These are phyloP conservation scores for Bradypodion ventrale DNA, from an alignment of 2,797 vertebrate species.

Conservation along the genomic window DNA sequence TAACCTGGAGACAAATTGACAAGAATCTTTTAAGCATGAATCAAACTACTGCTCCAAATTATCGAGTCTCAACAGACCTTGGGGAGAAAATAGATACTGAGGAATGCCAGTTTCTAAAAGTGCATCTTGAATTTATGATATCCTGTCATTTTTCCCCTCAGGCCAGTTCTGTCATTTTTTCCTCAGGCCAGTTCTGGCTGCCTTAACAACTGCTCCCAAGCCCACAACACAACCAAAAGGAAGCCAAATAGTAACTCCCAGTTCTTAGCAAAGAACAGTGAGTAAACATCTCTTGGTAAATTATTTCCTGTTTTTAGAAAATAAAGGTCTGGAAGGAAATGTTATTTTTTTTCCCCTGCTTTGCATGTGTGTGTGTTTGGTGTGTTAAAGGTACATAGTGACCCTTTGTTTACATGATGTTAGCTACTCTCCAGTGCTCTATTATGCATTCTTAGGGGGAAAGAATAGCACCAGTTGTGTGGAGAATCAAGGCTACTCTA, in stretches of 20 bases:
- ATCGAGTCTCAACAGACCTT: too few relatives aligned
- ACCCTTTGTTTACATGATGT: slow-evolving; percentile 49
- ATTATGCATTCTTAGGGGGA: not conserved
- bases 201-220: not conserved
- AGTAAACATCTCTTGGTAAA: slow-evolving; percentile 19
- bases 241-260: slow-evolving; percentile 8
- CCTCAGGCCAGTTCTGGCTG: not conserved
- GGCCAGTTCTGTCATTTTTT: not conserved
- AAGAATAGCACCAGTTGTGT: not conserved
- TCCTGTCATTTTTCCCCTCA: not conserved
- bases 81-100: not conserved
- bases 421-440: not conserved
- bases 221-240: slow-evolving; percentile 17
- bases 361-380: not conserved
- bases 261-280: slow-evolving; percentile 53
- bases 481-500: not conserved
- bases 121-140: not conserved
- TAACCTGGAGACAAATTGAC: too few relatives aligned
- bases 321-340: slow-evolving; percentile 36
- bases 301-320: slow-evolving; percentile 62
- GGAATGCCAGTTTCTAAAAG: not conserved
- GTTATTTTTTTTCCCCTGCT: not conserved
- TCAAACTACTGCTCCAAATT: too few relatives aligned
- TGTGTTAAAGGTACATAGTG: not conserved
- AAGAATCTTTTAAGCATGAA: too few relatives aligned